phyloP scores from a whole-genome alignment of 2,888 invertebrate genomes.

The Drosophila buzzatii region DNA sequence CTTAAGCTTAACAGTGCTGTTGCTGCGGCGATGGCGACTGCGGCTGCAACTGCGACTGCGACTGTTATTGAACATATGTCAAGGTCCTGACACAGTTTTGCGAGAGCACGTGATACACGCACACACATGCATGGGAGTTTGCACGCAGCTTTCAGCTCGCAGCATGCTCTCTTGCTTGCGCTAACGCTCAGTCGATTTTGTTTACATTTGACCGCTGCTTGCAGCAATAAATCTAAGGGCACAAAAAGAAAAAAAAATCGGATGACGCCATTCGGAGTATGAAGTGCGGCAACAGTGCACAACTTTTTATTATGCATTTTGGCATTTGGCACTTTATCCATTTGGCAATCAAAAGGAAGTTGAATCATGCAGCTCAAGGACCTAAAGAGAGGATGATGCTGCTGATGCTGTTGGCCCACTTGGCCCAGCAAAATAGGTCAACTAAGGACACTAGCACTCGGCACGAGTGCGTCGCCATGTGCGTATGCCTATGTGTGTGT shows the following conservation, averaged over 20 bases:
- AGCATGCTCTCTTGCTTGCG: not conserved
- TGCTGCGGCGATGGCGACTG: conserved; percentile 10
- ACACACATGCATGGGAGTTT: not conserved
- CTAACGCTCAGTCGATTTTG: conserved; percentile 12
- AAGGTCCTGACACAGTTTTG: conserved; percentile 73
- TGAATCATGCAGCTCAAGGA: conserved; percentile 28
- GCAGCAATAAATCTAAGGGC: conserved; percentile 41
- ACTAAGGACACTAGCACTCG: conserved; percentile 22
- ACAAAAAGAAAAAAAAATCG: conserved; percentile 1
- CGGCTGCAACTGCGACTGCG: conserved; percentile 17
- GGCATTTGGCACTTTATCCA: conserved; percentile 1
- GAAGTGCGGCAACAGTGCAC: conserved; percentile 41
- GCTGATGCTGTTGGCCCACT: conserved; percentile 1
- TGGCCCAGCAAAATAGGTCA: conserved; percentile 29
- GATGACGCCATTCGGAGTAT: conserved; percentile 26
- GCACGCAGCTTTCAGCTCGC: conserved; percentile 2
- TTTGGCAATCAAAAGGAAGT: conserved; percentile 16
- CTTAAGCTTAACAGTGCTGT: conserved; percentile 48
- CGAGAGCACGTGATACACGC: conserved; percentile 14
- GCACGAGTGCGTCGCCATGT: not conserved
- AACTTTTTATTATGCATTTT: conserved; percentile 10
- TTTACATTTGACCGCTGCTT: conserved; percentile 53
- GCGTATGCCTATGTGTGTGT: not conserved
- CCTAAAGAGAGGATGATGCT: not conserved
- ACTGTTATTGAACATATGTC: conserved; percentile 48